Base-by-base conservation (phyloP, 2,888 invertebrate species). In the Pycnomerus fuliginosus region DNA sequence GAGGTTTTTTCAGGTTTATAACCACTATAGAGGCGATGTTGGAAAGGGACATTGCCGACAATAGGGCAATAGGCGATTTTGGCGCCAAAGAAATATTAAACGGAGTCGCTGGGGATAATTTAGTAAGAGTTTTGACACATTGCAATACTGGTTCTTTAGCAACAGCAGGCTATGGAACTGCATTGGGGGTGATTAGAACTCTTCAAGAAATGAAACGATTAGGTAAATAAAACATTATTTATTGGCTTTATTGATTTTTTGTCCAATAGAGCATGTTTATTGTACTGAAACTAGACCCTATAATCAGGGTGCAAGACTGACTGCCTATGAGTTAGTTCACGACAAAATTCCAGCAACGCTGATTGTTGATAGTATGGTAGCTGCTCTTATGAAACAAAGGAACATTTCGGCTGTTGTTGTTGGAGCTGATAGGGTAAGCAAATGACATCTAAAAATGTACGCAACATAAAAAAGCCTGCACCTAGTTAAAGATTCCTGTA, bases 111-210 rank as follows among this genome's bases (percentile, higher is more conserved):
- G 79, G 78, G n/a, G 80, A 84, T 52, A 76, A 76, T 30, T 70
- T 76, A 33, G 83, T 91, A 2, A 77, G 83, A 49, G 77, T 99
- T 38, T 74, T 99, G 36, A 99, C 99, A 2, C 97, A 98, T 69
- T 99, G 99, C 72, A 99, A 99, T 72, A 98, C 99, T 1, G 99
- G 99, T 1, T 93, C 96, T 2, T 76, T 99, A 60, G 99, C 99
- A 1, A 99, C 99, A 2, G 93, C 93, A 29, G 96, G 95, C 24
- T 92, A 95, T 74, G 99, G 99, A 12, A 99, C 99, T 10, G 99
- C 99, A 7, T 77, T 99, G 56, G 99, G 98, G 65, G 95, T 99
- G 17, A 87, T 98, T 53, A 81, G 98, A 53, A 83, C 85, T 39
- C 76, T 99, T 39, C 82, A 87, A 64, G 80, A 80, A 50, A 71